These are phyloP conservation scores for Lathronympha strigana DNA, from an alignment of 2,888 invertebrate species.

Conservation along the genomic window DNA sequence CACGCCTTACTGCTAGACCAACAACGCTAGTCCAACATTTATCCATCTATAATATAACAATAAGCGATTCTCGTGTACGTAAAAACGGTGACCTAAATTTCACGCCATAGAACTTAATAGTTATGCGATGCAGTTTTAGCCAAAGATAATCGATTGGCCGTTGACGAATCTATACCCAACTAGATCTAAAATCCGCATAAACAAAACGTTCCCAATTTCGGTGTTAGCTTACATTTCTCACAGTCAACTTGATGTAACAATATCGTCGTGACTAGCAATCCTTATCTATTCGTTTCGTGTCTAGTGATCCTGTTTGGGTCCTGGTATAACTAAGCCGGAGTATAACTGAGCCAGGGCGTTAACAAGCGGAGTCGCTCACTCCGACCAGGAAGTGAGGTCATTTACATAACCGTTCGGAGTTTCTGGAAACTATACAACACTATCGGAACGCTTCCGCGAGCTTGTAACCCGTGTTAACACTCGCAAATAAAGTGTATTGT, in stretches of 20 bases:
- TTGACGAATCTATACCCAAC: constrained; percentile 8
- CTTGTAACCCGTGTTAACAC: constrained; percentile 51
- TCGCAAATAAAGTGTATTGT: constrained; percentile 42
- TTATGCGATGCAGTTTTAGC: neutral
- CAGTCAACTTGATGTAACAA: constrained; percentile 48
- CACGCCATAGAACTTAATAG: neutral
- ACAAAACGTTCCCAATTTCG: constrained; percentile 29
- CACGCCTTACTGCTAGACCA: too few species aligned
- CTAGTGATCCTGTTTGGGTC: constrained; percentile 65
- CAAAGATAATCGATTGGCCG: constrained; percentile 15
- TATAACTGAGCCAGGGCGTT: constrained; percentile 53
- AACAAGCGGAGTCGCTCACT: constrained; percentile 61
- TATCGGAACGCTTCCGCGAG: constrained; percentile 65
- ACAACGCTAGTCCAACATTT: too few species aligned
- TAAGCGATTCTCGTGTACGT: neutral
- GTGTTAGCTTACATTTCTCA: constrained; percentile 38
- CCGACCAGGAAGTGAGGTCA: constrained; percentile 73
- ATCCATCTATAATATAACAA: neutral
- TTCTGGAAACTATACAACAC: constrained; percentile 70
- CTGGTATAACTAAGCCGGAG: constrained; percentile 60
- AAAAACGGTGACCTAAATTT: neutral
- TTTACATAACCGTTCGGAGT: constrained; percentile 76
- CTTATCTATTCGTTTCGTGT: constrained; percentile 70
- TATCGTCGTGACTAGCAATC: constrained; percentile 71
- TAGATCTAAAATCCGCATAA: constrained; percentile 14